Evolutionary conservation across 2,888 invertebrate species (phyloP).

Genomic region (Morinoia aosen): DNA sequence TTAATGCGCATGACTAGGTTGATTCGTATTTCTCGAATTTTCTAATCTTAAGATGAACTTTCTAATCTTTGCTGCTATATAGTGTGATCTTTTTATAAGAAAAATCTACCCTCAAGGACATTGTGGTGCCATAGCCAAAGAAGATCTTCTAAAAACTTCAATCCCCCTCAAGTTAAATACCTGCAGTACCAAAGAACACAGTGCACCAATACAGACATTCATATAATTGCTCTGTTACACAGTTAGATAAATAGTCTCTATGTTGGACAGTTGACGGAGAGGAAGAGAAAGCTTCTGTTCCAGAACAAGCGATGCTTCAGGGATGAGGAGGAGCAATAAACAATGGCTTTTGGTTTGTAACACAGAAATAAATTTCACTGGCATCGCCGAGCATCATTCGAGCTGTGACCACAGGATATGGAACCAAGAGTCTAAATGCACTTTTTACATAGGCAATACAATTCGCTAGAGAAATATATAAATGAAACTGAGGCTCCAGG

Average conservation of each 20-base stretch:
- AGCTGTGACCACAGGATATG: not conserved
- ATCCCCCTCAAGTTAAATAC: too few species aligned
- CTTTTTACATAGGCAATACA: constrained; percentile 15
- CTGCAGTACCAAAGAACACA: not conserved
- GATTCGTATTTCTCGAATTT: too few species aligned
- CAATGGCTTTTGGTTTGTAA: not conserved
- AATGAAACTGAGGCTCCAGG: not conserved
- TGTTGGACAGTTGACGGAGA: not conserved
- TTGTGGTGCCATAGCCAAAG: too few species aligned
- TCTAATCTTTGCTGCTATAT: too few species aligned
- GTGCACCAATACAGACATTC: not conserved
- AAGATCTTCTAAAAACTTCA: too few species aligned
- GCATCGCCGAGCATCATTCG: not conserved
- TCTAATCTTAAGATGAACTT: too few species aligned
- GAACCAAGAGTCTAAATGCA: constrained; percentile 48
- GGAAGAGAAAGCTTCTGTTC: not conserved
- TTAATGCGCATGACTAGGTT: too few species aligned
- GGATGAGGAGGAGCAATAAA: not conserved
- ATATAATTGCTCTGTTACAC: not conserved
- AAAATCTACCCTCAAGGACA: too few species aligned
- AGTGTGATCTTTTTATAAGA: too few species aligned
- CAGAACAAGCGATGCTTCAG: constrained; percentile 44
- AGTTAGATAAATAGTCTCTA: not conserved
- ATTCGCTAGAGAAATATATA: not conserved
- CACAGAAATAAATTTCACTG: not conserved